These are phyloP conservation scores for Rhizomys pruinosus DNA, from an alignment of 2,113 vertebrate genomes.

Conservation along the genomic window DNA sequence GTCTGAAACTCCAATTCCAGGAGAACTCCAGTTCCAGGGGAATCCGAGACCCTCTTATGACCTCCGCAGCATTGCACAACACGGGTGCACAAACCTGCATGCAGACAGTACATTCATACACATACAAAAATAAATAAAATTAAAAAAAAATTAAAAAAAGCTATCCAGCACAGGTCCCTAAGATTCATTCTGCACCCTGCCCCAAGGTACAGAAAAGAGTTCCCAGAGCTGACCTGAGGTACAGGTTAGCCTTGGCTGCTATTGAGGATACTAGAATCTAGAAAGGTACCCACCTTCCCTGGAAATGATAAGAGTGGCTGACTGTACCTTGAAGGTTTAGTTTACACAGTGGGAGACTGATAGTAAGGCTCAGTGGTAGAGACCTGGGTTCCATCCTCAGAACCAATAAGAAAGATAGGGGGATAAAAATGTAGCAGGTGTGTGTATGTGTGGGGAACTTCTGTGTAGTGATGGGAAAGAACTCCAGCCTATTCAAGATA, in stretches of 20 bases:
- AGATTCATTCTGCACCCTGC: accelerated
- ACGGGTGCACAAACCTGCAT: too few relatives aligned
- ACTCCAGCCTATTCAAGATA: neutral
- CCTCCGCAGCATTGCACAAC: too few relatives aligned
- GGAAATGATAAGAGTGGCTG: neutral
- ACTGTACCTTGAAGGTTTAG: too few relatives aligned
- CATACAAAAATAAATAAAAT: too few relatives aligned
- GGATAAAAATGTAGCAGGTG: neutral
- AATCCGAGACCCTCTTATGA: too few relatives aligned
- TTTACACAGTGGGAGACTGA: neutral
- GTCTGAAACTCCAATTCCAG: too few relatives aligned
- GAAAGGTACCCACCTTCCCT: neutral
- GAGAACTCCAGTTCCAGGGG: too few relatives aligned
- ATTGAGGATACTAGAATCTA: neutral
- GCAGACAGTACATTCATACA: too few relatives aligned
- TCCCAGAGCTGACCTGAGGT: neutral
- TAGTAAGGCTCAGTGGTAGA: too few relatives aligned
- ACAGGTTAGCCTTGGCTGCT: neutral
- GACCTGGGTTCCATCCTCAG: neutral
- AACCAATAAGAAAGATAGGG: neutral
- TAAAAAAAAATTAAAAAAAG: too few relatives aligned
- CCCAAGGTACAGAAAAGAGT: neutral
- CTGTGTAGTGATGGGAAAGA: neutral
- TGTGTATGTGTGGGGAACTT: neutral
- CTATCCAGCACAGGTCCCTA: neutral